These are phyloP conservation scores for Lasioglossum marginatum DNA, from an alignment of 2,888 invertebrate species.

Conservation along the genomic window DNA sequence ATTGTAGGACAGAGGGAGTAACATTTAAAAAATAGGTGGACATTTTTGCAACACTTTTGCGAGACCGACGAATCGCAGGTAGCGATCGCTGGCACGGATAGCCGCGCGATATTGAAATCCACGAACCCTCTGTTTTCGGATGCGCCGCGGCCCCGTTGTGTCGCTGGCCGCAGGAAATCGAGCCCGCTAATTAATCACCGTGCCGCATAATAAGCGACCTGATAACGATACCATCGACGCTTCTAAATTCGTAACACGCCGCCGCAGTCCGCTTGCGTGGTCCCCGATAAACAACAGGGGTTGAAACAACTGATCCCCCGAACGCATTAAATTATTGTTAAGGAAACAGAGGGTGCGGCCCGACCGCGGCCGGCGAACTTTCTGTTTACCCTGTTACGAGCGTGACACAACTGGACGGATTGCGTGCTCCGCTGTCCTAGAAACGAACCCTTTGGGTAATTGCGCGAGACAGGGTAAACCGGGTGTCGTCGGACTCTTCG, in stretches of 20 bases:
- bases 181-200: constrained; percentile 39
- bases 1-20: too few relatives aligned
- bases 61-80: background rate
- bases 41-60: background rate
- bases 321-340: constrained; percentile 75
- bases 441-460: constrained; percentile 18
- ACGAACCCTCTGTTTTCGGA: constrained; percentile 2
- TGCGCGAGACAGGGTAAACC: background rate
- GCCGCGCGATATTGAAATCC: background rate
- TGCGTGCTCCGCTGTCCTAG: background rate
- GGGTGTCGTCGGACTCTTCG: background rate
- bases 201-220: constrained; percentile 39
- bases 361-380: constrained; percentile 30
- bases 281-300: constrained; percentile 46
- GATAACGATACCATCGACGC: constrained; percentile 69
- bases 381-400: constrained; percentile 35
- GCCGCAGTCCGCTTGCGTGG: constrained; percentile 55
- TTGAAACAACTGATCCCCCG: constrained; percentile 15
- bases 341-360: constrained; percentile 68
- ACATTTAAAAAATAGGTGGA: background rate
- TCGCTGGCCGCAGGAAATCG: constrained; percentile 9
- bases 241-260: constrained; percentile 63
- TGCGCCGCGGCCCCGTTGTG: background rate
- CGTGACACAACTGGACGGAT: background rate
- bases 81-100: background rate